Evolutionary conservation across 2,797 vertebrate genomes (phyloP), one percentile per base, ranked within the genome.

Genomic region (Enteromius thamalakanensis): DNA sequence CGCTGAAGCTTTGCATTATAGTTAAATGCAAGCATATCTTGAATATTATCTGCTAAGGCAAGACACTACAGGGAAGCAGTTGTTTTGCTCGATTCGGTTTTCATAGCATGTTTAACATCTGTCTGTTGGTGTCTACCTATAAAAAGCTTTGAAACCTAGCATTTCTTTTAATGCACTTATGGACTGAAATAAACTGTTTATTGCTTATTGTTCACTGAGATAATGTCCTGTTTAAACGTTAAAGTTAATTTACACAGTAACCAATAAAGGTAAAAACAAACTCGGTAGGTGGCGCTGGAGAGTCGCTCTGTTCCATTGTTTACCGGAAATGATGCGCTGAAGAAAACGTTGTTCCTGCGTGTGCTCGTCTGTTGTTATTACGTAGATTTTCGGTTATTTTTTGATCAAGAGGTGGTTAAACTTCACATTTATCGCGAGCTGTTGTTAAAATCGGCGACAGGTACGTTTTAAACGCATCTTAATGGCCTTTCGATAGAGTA

Each of bases 31-130:
- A 70, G 45, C 37, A 42, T 53, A 70, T 29, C 51, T n/a, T 69
- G 8, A 40, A 53, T 68, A n/a, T 40, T 12, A 32, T 80, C 53
- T 47, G 53, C 42, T 71, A 29, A 75, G 32, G 17, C 72, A 76
- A 75, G 32, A 23, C 72, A 76, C 72, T 58, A 58, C 29, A 53
- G 6, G 47, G 14, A 76, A 76, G 40, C 11, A 19, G 34, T n/a
- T 34, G 10, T 21, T 6, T 49, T 71, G 15, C 21, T 23, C 37
- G 42, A 32, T 32, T 51, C 12, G n/a, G 2, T 15, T 32, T 34
- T 14, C 26, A 19, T 19, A 34, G 32, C 6, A 15, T 14, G 29
- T 67, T 6, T 45, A 45, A 45, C 6, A 32, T 37, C 37, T 37
- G 37, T 37, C 37, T 14, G 17, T 68, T 7, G 10, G 37, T 37